Conservation (phyloP, 2,888 invertebrate species). For the Cantharis rufa region DNA sequence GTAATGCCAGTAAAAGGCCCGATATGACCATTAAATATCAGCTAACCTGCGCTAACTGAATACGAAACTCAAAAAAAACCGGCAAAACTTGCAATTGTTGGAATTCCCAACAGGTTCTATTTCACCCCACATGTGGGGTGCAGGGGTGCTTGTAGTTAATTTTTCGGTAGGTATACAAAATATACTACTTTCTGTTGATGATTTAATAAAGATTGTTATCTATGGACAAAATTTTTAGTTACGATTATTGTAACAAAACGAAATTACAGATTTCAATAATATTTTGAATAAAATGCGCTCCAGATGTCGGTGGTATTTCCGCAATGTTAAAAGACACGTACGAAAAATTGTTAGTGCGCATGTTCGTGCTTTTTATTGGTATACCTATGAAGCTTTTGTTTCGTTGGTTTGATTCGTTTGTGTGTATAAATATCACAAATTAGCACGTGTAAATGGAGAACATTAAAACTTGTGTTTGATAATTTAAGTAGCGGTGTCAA, state of each 20-base stretch:
- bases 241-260: background rate
- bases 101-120: too few species aligned
- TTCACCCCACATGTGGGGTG: too few species aligned
- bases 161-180: too few species aligned
- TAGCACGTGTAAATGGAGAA: slow-evolving; percentile 1
- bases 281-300: background rate
- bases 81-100: too few species aligned
- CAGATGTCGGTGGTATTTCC: background rate
- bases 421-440: background rate
- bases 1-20: too few species aligned
- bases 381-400: slow-evolving; percentile 16
- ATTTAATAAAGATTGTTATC: background rate
- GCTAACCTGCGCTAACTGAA: too few species aligned
- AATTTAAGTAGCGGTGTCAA: background rate
- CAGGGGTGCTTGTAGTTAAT: too few species aligned
- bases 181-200: too few species aligned
- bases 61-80: too few species aligned
- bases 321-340: background rate
- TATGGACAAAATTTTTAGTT: background rate
- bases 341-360: slow-evolving; percentile 7
- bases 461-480: background rate
- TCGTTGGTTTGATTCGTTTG: background rate
- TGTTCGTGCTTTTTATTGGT: slow-evolving; percentile 2
- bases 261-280: background rate
- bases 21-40: too few species aligned